phyloP scores from a whole-genome alignment of 2,113 vertebrate genomes.

The Pelodiscus sinensis region DNA sequence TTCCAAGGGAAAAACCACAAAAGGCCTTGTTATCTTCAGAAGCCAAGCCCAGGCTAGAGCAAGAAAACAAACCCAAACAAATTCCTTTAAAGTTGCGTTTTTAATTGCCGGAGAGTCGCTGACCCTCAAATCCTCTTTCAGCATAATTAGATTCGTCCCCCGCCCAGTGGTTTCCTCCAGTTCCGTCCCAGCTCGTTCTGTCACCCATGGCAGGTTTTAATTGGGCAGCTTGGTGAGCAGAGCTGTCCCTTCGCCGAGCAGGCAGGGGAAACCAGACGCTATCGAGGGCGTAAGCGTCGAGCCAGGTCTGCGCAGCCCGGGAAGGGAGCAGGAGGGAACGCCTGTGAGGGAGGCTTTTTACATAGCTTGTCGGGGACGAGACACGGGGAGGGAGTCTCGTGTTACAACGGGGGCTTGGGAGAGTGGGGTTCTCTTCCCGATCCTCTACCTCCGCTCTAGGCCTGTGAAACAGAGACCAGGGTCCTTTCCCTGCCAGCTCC shows the following conservation, averaged over 20 bases:
- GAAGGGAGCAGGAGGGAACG: background rate
- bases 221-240: background rate
- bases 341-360: background rate
- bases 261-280: background rate
- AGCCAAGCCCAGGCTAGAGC: accelerated
- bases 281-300: background rate
- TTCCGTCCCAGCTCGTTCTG: background rate
- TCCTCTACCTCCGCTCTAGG: background rate
- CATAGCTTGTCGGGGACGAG: background rate
- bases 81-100: conserved; percentile 39
- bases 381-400: background rate
- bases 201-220: background rate
- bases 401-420: background rate
- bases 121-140: conserved; percentile 21
- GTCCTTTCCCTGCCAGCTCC: background rate
- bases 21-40: conserved; percentile 49
- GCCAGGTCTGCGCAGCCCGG: background rate
- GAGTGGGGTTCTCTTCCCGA: background rate
- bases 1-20: background rate
- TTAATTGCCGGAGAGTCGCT: conserved; percentile 51
- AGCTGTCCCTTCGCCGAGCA: background rate
- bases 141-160: background rate
- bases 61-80: background rate
- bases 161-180: background rate
- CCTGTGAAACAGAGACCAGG: background rate